Conservation (phyloP, 2,888 invertebrate species). For the Eubasilissa splendida region DNA sequence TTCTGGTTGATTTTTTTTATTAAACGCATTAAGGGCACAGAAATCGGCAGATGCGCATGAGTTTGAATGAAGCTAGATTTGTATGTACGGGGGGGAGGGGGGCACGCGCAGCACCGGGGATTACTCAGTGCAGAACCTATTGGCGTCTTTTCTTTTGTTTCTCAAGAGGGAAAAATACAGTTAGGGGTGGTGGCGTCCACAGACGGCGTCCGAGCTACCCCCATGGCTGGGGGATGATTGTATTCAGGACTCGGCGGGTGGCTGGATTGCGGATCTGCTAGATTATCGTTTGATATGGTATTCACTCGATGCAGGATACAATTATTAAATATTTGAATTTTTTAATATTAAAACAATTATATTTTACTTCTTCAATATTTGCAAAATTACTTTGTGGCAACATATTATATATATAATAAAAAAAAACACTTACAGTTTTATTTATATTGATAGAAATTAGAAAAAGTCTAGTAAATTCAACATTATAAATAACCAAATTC, state of each 20-base stretch:
- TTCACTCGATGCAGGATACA: neutral
- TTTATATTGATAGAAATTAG: too few relatives aligned
- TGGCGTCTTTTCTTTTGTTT: constrained; percentile 59
- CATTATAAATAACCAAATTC: too few relatives aligned
- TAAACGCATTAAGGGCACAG: constrained; percentile 20
- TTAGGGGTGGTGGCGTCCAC: constrained; percentile 46
- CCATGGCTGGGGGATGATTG: constrained; percentile 39
- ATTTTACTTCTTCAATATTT: too few relatives aligned
- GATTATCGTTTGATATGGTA: constrained; percentile 22
- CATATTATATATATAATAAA: too few relatives aligned
- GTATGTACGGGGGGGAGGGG: constrained; percentile 12
- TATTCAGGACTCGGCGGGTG: constrained; percentile 53
- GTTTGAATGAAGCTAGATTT: constrained; percentile 7
- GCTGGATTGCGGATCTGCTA: constrained; percentile 9
- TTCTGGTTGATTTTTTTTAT: constrained; percentile 24
- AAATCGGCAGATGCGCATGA: constrained; percentile 51
- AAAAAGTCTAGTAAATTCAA: too few relatives aligned
- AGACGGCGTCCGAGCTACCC: constrained; percentile 37
- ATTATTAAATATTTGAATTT: too few relatives aligned
- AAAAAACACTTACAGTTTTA: too few relatives aligned
- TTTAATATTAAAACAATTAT: too few relatives aligned
- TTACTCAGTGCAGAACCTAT: constrained; percentile 29
- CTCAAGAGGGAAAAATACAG: constrained; percentile 53
- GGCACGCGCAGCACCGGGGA: constrained; percentile 42
- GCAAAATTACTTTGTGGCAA: too few relatives aligned